Evolutionary conservation across 2,113 vertebrate species (phyloP).

Genomic region (Addax nasomaculatus): DNA sequence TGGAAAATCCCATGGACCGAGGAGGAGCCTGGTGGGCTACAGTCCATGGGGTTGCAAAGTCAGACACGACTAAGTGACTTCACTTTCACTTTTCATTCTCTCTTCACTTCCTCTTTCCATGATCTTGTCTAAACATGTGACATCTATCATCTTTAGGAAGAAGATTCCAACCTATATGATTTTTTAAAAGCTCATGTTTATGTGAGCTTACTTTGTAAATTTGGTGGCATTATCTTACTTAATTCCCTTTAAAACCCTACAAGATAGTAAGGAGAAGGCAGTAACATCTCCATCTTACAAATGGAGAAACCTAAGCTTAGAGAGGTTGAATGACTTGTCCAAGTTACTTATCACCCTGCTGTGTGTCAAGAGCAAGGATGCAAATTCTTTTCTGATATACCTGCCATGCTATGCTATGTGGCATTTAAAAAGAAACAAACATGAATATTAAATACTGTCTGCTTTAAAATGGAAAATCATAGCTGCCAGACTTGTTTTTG

Average conservation of each 20-base stretch:
- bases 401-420: background rate
- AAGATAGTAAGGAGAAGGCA: background rate
- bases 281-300: background rate
- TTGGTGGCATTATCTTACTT: constrained; percentile 6
- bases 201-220: background rate
- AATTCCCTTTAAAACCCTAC: background rate
- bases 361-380: background rate
- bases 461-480: constrained; percentile 10
- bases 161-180: background rate
- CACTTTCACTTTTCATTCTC: background rate
- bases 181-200: background rate
- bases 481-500: background rate
- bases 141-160: background rate
- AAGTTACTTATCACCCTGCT: background rate
- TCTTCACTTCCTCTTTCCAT: constrained; percentile 1
- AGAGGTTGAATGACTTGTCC: constrained; percentile 7
- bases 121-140: background rate
- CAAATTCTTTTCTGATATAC: background rate
- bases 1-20: too few species aligned
- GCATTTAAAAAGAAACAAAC: constrained; percentile 25
- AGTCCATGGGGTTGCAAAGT: too few species aligned
- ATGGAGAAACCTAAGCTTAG: background rate
- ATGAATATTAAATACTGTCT: background rate
- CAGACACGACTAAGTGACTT: too few species aligned
- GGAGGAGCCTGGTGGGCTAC: too few species aligned